Evolutionary conservation across 2,797 vertebrate species (phyloP), one percentile per base, ranked within the genome.

Genomic region (Sebastes iracundus): DNA sequence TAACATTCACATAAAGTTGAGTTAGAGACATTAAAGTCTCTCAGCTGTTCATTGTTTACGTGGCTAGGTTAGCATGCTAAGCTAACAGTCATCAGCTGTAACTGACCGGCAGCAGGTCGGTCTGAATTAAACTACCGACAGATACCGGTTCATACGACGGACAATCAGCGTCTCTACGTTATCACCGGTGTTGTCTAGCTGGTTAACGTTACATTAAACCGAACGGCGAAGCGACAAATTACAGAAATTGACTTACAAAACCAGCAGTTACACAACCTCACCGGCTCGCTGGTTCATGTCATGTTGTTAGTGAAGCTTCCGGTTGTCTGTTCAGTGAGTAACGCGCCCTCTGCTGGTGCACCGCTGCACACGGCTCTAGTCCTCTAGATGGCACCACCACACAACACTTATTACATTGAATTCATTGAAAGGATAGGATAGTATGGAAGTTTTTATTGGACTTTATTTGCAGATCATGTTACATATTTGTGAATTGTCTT

Each of bases 1-100:
- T 4, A 38, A 68, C 13, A 3, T 1, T 13, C 1, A 63, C 3
- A 52, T 2, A 4, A 12, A 32, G 3, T 4, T n/a, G 10, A 46
- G 8, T 11, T 4, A 20, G 5, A 33, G 25, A 78, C 23, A 28
- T 13, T 32, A 14, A 58, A 49, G 27, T 33, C 12, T 61, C 58
- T 13, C 62, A 23, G 10, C 23, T 14, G 9, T 61, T 74, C 32
- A 85, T 94, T 94, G 94, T 94, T 94, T 92, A 92, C 85, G 78
- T 91, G 88, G 87, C 86, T 85, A 59, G 6, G 86, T 83, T 93
- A 91, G 35, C 84, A 20, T 16, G 88, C 90, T 90, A 90, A 84
- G 91, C 92, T 92, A 92, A 86, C 72, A 72, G 55, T 12, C 32
- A 33, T 33, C 32, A 33, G 32, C 32, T 33, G 32, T 33, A 33